These are phyloP conservation scores for Anastatus disparis DNA, from an alignment of 1,140 invertebrate species.

Conservation along the genomic window DNA sequence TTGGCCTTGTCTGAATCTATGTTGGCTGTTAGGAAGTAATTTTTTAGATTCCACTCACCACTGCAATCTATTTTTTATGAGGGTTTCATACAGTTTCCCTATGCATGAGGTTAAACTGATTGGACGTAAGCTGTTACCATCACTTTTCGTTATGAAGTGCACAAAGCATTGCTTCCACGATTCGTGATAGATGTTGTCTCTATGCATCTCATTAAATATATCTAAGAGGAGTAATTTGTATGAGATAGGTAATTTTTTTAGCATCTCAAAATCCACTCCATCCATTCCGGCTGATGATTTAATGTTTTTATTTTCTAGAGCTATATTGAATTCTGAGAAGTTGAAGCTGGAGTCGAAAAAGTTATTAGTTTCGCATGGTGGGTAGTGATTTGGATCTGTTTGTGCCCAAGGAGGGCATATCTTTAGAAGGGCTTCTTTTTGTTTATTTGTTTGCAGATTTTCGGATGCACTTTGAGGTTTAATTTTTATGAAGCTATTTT, in stretches of 20 bases:
- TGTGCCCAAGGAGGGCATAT: no score
- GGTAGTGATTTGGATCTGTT: not conserved
- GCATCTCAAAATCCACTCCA: not conserved
- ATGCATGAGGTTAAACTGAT: constrained; percentile 15
- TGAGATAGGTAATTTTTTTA: constrained; percentile 2
- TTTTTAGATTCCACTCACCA: not conserved
- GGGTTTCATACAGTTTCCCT: constrained; percentile 33
- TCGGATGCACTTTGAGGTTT: no score
- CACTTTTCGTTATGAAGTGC: constrained; percentile 10
- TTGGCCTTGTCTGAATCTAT: not conserved
- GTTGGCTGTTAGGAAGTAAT: not conserved
- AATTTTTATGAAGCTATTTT: not conserved
- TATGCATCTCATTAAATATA: constrained; percentile 33
- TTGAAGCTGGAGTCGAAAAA: not conserved
- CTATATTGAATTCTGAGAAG: constrained; percentile 11
- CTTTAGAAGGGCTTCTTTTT: no score
- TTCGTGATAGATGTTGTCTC: not conserved
- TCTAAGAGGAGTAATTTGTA: constrained; percentile 21
- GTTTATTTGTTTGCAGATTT: no score
- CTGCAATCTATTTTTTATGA: constrained; percentile 22
- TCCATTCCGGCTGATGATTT: constrained; percentile 4
- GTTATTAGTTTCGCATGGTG: not conserved
- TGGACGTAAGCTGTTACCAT: constrained; percentile 2
- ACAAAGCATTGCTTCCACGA: constrained; percentile 16
- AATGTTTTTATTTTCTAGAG: not conserved